Percentiles rank a stretch among this genome's conserved stretches.
phyloP scores from a whole-genome alignment of 2,797 vertebrate species.

The Rhincodon typus region DNA sequence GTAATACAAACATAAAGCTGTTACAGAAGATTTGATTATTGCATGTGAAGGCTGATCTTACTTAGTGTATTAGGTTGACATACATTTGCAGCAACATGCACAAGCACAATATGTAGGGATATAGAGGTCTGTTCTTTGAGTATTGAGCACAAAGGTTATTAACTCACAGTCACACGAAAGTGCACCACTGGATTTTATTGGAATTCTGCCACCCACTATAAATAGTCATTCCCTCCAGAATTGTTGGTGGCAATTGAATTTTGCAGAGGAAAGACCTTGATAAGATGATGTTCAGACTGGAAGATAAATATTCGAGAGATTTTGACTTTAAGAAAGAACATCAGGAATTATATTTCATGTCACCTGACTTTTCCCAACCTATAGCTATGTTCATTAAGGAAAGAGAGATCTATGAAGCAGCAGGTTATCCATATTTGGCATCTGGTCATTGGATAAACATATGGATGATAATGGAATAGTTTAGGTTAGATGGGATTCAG shows the following conservation, averaged over 20 bases:
- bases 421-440: neutral
- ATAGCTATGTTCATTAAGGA: neutral
- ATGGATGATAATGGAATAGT: no score
- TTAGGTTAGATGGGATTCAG: no score
- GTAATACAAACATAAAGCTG: neutral
- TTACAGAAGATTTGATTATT: slow-evolving; percentile 11
- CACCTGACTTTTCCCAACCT: neutral
- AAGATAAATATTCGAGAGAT: neutral
- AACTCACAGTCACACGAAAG: neutral
- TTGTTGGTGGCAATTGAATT: neutral
- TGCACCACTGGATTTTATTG: slow-evolving; percentile 25
- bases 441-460: no score
- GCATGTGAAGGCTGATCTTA: neutral
- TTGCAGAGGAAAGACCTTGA: slow-evolving; percentile 20
- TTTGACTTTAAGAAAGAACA: neutral
- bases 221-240: neutral
- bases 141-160: neutral
- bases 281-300: neutral
- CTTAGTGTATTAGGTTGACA: neutral
- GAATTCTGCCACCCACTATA: neutral
- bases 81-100: neutral
- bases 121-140: neutral
- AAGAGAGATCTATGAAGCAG: neutral
- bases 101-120: neutral
- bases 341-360: neutral